Conservation (phyloP, 2,888 invertebrate genomes). For the Xestoiulus laeticollis region DNA sequence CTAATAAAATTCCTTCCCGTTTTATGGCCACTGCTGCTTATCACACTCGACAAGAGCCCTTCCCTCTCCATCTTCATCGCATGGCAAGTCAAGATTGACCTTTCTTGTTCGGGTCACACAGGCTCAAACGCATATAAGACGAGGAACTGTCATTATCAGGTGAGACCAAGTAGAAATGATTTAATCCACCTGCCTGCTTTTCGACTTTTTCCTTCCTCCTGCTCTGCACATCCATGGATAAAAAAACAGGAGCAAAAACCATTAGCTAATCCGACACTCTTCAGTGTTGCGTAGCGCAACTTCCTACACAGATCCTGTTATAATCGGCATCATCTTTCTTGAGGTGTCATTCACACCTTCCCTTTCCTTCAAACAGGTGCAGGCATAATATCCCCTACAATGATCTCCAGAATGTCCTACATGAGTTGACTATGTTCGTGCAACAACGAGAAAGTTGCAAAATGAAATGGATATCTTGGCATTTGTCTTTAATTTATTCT, state of each 20-base stretch:
- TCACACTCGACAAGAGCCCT: not conserved
- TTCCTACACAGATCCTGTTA: constrained; percentile 33
- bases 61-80: not conserved
- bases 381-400: not conserved
- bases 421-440: no score
- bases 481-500: no score
- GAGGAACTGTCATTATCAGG: not conserved
- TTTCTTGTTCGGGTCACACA: not conserved
- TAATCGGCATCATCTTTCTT: not conserved
- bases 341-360: constrained; percentile 12
- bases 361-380: not conserved
- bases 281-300: constrained; percentile 3
- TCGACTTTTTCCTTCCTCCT: not conserved
- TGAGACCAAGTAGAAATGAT: constrained; percentile 20
- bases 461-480: no score
- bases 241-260: constrained; percentile 13
- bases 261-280: not conserved
- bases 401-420: no score
- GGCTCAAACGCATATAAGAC: not conserved
- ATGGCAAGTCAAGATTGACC: not conserved
- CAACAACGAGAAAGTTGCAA: no score
- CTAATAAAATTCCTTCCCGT: not conserved
- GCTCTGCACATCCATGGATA: not conserved
- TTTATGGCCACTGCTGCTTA: not conserved
- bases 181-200: not conserved